Percentiles rank a stretch among this genome's conserved stretches.
phyloP scores from a whole-genome alignment of 1,140 invertebrate genomes.

The Subanguina moxae region DNA sequence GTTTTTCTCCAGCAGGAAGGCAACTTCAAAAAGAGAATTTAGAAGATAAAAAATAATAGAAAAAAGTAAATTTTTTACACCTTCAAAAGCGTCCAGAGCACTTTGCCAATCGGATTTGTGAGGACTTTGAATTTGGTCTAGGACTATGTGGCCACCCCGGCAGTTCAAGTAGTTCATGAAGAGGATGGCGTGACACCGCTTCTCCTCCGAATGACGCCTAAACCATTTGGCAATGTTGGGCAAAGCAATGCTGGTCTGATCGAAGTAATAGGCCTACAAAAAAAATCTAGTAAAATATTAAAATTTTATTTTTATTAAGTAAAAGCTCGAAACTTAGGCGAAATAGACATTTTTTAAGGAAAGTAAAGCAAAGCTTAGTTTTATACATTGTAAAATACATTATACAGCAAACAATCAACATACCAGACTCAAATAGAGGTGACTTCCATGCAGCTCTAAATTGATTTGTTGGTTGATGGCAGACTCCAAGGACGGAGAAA shows the following conservation, averaged over 20 bases:
- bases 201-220: background rate
- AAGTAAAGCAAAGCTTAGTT: too few relatives aligned
- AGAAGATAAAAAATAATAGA: too few relatives aligned
- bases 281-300: too few relatives aligned
- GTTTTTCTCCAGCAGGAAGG: background rate
- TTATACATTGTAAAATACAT: background rate
- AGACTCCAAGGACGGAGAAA: background rate
- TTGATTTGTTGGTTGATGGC: slow-evolving; percentile 2
- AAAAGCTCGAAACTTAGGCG: too few relatives aligned
- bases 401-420: background rate
- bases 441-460: background rate
- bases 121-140: background rate
- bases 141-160: background rate
- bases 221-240: slow-evolving; percentile 1
- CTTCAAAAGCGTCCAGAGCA: background rate
- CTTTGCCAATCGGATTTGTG: background rate
- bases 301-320: too few relatives aligned
- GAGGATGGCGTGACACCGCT: background rate
- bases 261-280: background rate
- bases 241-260: background rate
- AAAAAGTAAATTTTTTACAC: too few relatives aligned
- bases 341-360: too few relatives aligned
- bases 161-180: background rate
- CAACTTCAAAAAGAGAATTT: too few relatives aligned
- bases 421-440: background rate